Evolutionary conservation across 2,113 vertebrate species (phyloP), one percentile per base, ranked within the genome.

Genomic region (Rhadina sibilatrix): DNA sequence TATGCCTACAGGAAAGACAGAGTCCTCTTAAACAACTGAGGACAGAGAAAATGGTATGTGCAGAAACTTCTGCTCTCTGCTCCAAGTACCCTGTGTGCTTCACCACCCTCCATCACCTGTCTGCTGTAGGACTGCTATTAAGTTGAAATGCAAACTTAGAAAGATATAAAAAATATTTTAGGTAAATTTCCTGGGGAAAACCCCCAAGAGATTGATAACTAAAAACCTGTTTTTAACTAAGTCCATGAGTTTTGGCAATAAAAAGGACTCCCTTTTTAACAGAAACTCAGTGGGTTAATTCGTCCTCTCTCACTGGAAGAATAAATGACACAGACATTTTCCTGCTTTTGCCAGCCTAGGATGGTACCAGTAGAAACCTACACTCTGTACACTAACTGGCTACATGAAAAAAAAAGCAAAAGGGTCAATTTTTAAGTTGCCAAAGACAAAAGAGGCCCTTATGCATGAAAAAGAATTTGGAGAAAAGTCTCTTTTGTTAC

Each of bases 161-260:
- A 74, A 71, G 25, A 40, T 69, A 65, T 69, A 56, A 33, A 65
- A 61, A n/a, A 42, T 50, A 24, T 7, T 66, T 52, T 27, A 61
- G 4, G 50, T 63, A 56, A 47, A 70, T 11, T 85, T 76, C 46
- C 31, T 47, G 27, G 11, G 3, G 11, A 78, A 80, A 47, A 23
- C 5, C 0, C 2, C 0, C 5, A 69, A 22, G 60, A 74, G 24
- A 59, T 0, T 21, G 37, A 4, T 30, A 91, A 68, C 7, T 79
- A 52, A 83, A 61, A 75, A 19, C 1, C 38, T 46, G 19, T 5
- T 53, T 49, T 89, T 50, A 89, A 71, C 23, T 44, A 85, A 81
- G 33, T 13, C 22, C 30, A 70, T 2, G 3, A 31, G 42, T 31
- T 83, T n/a, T 66, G 47, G 33, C 50, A 94, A 59, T 21, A 71